Base-by-base conservation (phyloP, 2,888 invertebrate species). In the Amphiduros pacificus region DNA sequence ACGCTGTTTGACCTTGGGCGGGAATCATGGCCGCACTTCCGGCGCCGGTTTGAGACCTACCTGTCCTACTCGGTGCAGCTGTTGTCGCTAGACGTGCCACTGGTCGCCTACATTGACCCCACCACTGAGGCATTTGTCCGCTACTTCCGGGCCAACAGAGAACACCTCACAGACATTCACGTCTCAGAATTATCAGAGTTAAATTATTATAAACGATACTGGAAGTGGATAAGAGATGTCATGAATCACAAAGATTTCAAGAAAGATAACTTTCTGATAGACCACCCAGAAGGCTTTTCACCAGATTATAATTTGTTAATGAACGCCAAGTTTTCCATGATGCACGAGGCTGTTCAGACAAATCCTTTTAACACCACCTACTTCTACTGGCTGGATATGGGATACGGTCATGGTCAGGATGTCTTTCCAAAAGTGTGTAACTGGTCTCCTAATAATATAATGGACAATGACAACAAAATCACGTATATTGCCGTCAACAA, bases 311-410 rank as follows among this genome's bases (percentile, higher is more conserved):
- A 80, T 59, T 72, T 81, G 40, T 66, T 82, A 4, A 77, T 82
- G 71, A 78, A 79, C 66, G 79, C 80, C 29, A 81, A 81, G 69
- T 71, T 78, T 2, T 70, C 77, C 58, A 71, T 81, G 60, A 55
- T 81, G 51, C 61, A 74, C 55, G 74, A 79, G 64, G 73, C 76
- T 24, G 72, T 76, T 11, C 55, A 64, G 26, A 66, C 68, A 28
- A 74, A 80, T 65, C 74, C 74, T 2, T 80, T 80, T 66, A 58
- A 71, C 6, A 73, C 76, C 5, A 68, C 71, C 28, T 71, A 73
- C 62, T 80, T 80, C 64, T 71, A 74, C 32, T 81, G 81, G 81
- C 57, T 81, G 29, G 81, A 81, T 67, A 77, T 77, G 6, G 81
- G 81, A 3, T 81, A 81, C 59, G 77, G 78, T 0, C 79, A 79